A percentile compares a stretch with the other conserved stretches of the same genome.
Evolutionary conservation across 2,113 vertebrate genomes (phyloP).

Genomic region (Tichodroma muraria): DNA sequence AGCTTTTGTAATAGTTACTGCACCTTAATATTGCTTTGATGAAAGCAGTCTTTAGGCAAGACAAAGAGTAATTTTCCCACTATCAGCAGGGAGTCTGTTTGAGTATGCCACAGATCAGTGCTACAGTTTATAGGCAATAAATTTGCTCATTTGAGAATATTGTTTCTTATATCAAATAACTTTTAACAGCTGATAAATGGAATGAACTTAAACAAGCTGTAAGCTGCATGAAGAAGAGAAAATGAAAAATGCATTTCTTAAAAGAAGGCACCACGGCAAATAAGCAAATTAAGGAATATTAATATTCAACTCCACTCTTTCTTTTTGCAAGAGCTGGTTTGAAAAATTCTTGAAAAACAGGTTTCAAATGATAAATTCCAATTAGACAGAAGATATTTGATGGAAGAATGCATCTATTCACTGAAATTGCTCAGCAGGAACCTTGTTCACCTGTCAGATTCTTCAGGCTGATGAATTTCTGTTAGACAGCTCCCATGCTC

Average conservation of each 20-base stretch:
- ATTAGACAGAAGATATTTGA: neutral
- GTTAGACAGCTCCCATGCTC: neutral
- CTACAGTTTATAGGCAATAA: neutral
- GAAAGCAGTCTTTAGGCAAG: neutral
- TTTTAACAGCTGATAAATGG: neutral
- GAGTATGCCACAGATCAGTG: neutral
- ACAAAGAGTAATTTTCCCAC: neutral
- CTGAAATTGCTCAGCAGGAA: neutral
- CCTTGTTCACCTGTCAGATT: constrained; percentile 25
- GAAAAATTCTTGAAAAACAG: neutral
- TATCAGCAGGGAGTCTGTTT: neutral
- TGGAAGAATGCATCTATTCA: neutral
- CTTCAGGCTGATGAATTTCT: neutral
- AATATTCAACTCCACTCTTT: neutral
- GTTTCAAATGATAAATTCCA: neutral
- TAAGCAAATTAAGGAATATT: neutral
- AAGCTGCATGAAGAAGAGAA: neutral
- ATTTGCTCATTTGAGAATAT: neutral
- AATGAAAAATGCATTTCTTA: neutral
- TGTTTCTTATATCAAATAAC: neutral
- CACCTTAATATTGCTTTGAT: neutral
- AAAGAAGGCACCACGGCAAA: neutral
- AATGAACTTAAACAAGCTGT: neutral
- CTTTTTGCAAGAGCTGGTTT: neutral
- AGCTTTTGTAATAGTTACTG: neutral